Conservation (phyloP, 1,140 invertebrate genomes). For the Caenorhabditis elegans region WBcel235 BX284602.5:5104001-5104500, state of each 20-base stretch:
- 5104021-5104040: no score
- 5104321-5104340: neutral
- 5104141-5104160: neutral
- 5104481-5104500: neutral
- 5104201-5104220: conserved; percentile 16
- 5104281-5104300: neutral
- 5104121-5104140: neutral
- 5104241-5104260: neutral
- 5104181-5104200: neutral
- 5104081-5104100: no score
- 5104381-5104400: neutral
- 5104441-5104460: no score
- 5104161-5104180: neutral
- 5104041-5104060: no score
- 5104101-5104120: neutral
- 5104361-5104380: no score
- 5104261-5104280: neutral
- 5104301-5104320: neutral
- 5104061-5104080: no score
- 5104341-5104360: neutral
- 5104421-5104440: no score
- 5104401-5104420: no score
- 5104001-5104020: no score
- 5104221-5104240: neutral
- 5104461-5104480: neutral